Evolutionary conservation across 2,888 invertebrate genomes (phyloP).

Genomic region (Watsonalla binaria): DNA sequence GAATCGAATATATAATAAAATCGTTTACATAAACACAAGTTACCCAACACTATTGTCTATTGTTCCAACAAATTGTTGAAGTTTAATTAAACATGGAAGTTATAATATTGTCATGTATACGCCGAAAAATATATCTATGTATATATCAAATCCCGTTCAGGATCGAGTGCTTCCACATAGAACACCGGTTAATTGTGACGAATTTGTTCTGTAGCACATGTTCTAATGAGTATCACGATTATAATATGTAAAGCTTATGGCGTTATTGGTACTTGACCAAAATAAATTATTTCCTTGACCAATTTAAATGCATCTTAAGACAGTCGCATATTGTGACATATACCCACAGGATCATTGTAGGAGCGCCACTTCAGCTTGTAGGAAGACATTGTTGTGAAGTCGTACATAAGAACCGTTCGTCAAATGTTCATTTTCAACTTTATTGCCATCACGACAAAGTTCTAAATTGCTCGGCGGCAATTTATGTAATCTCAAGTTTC

Average conservation of each 20-base stretch:
- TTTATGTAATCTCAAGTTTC: neutral
- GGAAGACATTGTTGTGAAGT: constrained; percentile 26
- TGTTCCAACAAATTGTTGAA: neutral
- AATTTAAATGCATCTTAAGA: constrained; percentile 67
- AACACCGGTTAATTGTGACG: constrained; percentile 61
- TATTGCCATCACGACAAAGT: neutral
- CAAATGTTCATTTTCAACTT: neutral
- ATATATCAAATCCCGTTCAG: neutral
- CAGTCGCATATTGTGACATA: constrained; percentile 41
- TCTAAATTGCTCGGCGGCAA: neutral
- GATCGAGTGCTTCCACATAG: constrained; percentile 26
- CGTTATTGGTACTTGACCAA: constrained; percentile 41
- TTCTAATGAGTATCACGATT: constrained; percentile 67
- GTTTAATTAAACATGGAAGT: neutral
- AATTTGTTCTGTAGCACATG: constrained; percentile 55
- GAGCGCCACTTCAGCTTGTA: constrained; percentile 42
- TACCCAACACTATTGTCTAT: too few species aligned
- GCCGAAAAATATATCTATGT: neutral
- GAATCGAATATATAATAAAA: too few species aligned
- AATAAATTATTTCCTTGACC: constrained; percentile 54
- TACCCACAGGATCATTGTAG: constrained; percentile 49
- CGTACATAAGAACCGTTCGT: constrained; percentile 3
- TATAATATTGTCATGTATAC: neutral
- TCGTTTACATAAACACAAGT: too few species aligned
- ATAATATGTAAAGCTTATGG: constrained; percentile 67